Conservation (phyloP, 2,113 vertebrate species). For the Oryzias melastigma region DNA sequence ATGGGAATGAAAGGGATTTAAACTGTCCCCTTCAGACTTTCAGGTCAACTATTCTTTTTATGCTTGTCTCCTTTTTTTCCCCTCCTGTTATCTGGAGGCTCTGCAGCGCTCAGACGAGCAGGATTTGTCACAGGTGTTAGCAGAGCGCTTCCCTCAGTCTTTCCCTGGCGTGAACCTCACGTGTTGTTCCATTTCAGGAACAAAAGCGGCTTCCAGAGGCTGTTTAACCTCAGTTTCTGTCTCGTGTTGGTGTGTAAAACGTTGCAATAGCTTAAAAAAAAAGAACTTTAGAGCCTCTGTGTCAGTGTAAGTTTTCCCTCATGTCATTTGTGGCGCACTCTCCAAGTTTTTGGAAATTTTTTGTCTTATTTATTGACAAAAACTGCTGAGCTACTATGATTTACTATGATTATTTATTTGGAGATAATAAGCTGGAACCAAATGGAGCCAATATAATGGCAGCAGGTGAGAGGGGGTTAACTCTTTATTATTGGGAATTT, state of each 20-base stretch:
- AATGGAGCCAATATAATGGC: too few relatives aligned
- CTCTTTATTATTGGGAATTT: too few relatives aligned
- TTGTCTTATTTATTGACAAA: too few relatives aligned
- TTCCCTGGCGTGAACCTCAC: conserved; percentile 39
- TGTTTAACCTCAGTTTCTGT: conserved; percentile 19
- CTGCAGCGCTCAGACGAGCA: conserved; percentile 35
- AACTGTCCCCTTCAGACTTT: conserved; percentile 13
- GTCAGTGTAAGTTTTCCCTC: conserved; percentile 24
- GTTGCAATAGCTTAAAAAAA: conserved; percentile 43
- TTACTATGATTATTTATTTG: too few relatives aligned
- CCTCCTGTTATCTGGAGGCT: conserved; percentile 34
- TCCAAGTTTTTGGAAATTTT: too few relatives aligned
- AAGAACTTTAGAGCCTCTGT: conserved; percentile 20
- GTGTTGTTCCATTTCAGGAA: not conserved
- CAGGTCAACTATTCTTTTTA: conserved; percentile 24
- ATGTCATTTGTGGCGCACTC: not conserved
- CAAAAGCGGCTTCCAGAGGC: not conserved
- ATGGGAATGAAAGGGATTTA: conserved; percentile 16
- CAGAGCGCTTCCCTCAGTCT: conserved; percentile 27
- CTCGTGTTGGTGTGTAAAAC: conserved; percentile 17
- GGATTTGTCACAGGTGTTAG: conserved; percentile 68
- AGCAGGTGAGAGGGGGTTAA: too few relatives aligned
- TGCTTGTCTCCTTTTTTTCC: conserved; percentile 17
- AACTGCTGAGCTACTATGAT: too few relatives aligned
- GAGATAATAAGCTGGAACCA: too few relatives aligned